Percentiles rank a stretch among this genome's conserved stretches.
Conservation (phyloP, 2,888 invertebrate species). For the Arctia plantaginis region DNA sequence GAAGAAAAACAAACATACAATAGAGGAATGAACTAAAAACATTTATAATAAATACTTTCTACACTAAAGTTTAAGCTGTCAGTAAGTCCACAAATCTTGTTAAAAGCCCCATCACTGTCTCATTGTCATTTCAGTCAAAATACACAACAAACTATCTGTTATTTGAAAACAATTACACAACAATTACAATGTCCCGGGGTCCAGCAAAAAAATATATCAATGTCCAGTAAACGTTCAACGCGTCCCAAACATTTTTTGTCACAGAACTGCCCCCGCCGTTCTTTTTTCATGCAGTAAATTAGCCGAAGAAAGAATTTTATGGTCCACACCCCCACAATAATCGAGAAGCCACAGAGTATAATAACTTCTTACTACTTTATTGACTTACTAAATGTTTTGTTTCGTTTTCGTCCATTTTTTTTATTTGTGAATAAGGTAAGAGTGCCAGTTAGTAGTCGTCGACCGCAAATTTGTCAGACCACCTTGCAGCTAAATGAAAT, state of each 20-base stretch:
- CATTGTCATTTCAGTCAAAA: constrained; percentile 66
- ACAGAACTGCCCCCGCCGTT: constrained; percentile 40
- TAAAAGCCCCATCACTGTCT: constrained; percentile 54
- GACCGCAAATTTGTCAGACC: constrained; percentile 86
- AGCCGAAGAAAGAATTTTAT: constrained; percentile 51
- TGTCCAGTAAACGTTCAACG: constrained; percentile 52
- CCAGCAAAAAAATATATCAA: constrained; percentile 45
- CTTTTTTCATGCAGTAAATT: constrained; percentile 50
- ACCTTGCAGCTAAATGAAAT: constrained; percentile 84
- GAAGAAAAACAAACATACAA: not conserved
- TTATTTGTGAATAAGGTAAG: constrained; percentile 63
- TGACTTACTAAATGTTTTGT: constrained; percentile 40
- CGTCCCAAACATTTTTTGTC: constrained; percentile 49
- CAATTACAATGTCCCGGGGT: constrained; percentile 65
- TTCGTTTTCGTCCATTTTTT: constrained; percentile 46
- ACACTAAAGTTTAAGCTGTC: constrained; percentile 31
- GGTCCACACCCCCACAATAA: constrained; percentile 49
- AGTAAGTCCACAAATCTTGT: constrained; percentile 55
- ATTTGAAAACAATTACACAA: constrained; percentile 72
- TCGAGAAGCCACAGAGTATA: constrained; percentile 56
- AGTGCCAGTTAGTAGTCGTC: constrained; percentile 66
- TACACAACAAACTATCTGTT: constrained; percentile 65
- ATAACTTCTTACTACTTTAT: constrained; percentile 31
- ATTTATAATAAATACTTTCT: not conserved
- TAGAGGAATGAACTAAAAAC: constrained; percentile 2